Evolutionary conservation across 1,140 invertebrate genomes (phyloP), one percentile per base, ranked within the genome.

Genomic region (Bombus affinis): DNA sequence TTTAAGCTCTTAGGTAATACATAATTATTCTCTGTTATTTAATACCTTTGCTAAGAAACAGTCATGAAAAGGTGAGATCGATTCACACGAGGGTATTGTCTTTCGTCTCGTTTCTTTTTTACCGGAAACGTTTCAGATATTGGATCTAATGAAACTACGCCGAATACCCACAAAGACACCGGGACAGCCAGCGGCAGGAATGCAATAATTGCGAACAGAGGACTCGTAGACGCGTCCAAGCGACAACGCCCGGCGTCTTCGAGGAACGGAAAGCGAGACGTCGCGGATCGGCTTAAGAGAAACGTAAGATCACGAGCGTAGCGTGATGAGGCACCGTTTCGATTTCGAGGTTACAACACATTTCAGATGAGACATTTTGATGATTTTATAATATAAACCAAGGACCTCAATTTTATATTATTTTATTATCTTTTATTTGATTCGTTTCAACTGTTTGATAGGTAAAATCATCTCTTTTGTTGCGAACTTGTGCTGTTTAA

Each of bases 171-270:
- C 53, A 85, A 79, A 68, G 83, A 76, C 85, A 42, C 71, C 70
- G 77, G 66, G 74, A 86, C 66, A 78, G 75, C 57, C 70, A 59
- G 25, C 32, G 59, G 71, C 53, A 91, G 65, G 83, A 92, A 92
- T 92, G 86, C 87, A 90, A 89, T 92, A 93, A 92, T 92, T 92
- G 85, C 91, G 72, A 88, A 65, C 47, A 86, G 72, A 78, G 32
- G 44, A 81, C 39, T 59, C 65, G 42, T 74, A 71, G 82, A 89
- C 72, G 57, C 42, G 80, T 47, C 70, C 62, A 75, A 82, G 39
- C 85, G 73, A 39, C 75, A 62, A 77, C 84, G 82, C 32, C 75
- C 74, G 59, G 73, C 72, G 35, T 89, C 79, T 42, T 70, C 86
- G 39, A 42, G 37, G 76, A 83, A 83, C 42, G 70, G 66, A 47